Percentiles rank a stretch among this genome's conserved stretches.
phyloP scores from a whole-genome alignment of 2,888 invertebrate species.

The Notodonta ziczac region DNA sequence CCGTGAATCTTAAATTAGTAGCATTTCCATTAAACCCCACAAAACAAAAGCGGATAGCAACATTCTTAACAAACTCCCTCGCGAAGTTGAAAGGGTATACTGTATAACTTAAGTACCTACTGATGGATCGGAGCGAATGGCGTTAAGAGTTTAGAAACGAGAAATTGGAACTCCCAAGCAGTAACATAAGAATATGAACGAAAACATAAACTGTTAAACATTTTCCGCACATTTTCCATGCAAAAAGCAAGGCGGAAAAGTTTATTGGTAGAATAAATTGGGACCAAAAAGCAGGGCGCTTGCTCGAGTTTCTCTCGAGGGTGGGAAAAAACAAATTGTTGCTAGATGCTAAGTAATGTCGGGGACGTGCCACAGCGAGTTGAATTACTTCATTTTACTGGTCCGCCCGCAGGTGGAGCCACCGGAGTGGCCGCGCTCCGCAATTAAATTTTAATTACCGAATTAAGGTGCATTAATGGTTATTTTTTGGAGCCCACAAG shows the following conservation, averaged over 20 bases:
- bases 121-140: constrained; percentile 31
- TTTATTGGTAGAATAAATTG: constrained; percentile 80
- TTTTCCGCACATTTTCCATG: constrained; percentile 70
- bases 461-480: constrained; percentile 54
- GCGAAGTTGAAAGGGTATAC: constrained; percentile 6
- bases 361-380: constrained; percentile 69
- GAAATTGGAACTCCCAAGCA: constrained; percentile 50
- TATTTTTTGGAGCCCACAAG: constrained; percentile 44
- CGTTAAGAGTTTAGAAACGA: constrained; percentile 36
- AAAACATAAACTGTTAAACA: constrained; percentile 75
- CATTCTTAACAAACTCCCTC: constrained; percentile 17
- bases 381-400: constrained; percentile 73
- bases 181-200: constrained; percentile 60
- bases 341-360: constrained; percentile 77
- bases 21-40: constrained; percentile 13
- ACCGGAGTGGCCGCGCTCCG: constrained; percentile 37
- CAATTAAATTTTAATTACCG: constrained; percentile 64
- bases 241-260: constrained; percentile 71
- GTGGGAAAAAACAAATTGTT: constrained; percentile 77
- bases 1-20: constrained; percentile 23
- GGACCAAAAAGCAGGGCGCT: constrained; percentile 75
- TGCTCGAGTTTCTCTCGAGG: constrained; percentile 69
- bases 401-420: constrained; percentile 58
- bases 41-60: constrained; percentile 21
- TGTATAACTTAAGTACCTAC: neutral